A percentile compares a stretch with the other conserved stretches of the same genome.
These are phyloP conservation scores for Gymnobelideus leadbeateri DNA, from an alignment of 2,113 vertebrate species.

Conservation along the genomic window DNA sequence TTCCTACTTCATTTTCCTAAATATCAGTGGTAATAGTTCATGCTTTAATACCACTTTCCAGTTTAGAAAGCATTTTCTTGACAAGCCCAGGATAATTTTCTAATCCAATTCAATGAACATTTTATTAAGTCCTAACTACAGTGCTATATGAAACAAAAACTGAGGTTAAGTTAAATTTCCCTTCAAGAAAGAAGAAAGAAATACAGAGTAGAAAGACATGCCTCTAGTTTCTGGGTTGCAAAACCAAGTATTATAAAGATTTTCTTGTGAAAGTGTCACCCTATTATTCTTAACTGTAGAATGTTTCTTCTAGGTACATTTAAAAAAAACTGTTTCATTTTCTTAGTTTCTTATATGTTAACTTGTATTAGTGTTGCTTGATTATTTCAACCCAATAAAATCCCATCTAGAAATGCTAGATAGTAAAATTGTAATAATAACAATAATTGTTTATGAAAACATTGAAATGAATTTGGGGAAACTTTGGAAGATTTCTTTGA, in stretches of 20 bases:
- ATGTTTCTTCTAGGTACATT: neutral
- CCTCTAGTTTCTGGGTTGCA: constrained; percentile 34
- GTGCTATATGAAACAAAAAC: neutral
- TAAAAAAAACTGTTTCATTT: constrained; percentile 5
- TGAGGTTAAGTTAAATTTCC: neutral
- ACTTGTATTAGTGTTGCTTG: neutral
- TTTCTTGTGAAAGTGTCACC: constrained; percentile 3
- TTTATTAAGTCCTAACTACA: neutral
- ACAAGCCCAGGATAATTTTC: neutral
- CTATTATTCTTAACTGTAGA: neutral
- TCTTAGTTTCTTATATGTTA: constrained; percentile 2
- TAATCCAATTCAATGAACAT: neutral
- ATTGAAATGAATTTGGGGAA: neutral
- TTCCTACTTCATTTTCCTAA: neutral
- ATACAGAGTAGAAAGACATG: neutral
- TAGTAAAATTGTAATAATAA: neutral
- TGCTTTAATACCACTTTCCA: neutral
- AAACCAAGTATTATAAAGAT: constrained; percentile 22
- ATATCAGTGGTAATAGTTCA: neutral
- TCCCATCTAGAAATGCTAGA: neutral
- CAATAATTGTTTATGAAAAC: neutral
- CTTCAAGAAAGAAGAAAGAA: constrained; percentile 6
- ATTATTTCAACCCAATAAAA: neutral
- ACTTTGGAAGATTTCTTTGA: neutral
- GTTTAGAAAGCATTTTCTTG: neutral